These are phyloP conservation scores for Hirtodrosophila duncani DNA, from an alignment of 2,888 invertebrate species.

Conservation along the genomic window DNA sequence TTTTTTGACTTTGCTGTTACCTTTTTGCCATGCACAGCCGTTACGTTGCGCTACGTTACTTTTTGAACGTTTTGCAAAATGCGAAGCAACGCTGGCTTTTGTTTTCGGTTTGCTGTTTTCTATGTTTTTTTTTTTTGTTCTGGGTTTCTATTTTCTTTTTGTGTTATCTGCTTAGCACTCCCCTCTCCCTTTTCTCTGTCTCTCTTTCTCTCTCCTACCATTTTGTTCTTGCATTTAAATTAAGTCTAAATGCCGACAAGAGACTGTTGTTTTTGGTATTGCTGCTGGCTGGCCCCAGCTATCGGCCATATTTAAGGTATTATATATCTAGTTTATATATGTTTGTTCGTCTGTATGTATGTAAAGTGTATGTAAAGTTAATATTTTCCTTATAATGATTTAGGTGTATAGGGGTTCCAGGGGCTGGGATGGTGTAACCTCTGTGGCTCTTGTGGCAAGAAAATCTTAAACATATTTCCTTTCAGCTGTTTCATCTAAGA, in stretches of 20 bases:
- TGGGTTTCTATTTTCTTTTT: no score
- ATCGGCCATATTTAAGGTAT: slow-evolving; percentile 16
- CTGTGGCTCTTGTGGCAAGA: no score
- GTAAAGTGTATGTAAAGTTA: no score
- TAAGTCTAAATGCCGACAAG: slow-evolving; percentile 67
- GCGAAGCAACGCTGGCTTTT: no score
- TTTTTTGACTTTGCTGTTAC: slow-evolving; percentile 6
- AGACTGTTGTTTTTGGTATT: slow-evolving; percentile 34
- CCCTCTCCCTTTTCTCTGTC: slow-evolving; percentile 8
- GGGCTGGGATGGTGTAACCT: slow-evolving; percentile 15
- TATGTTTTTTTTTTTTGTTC: no score
- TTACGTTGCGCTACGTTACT: slow-evolving; percentile 68
- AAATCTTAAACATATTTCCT: no score
- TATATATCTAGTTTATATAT: slow-evolving; percentile 3
- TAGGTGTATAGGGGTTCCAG: no score
- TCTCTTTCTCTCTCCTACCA: slow-evolving; percentile 8
- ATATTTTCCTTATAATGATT: no score
- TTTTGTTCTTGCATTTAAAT: slow-evolving; percentile 59
- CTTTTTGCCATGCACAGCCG: slow-evolving; percentile 51
- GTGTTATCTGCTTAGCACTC: slow-evolving; percentile 48
- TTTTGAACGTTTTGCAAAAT: slow-evolving; percentile 21
- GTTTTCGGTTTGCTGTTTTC: no score
- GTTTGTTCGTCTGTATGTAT: not conserved
- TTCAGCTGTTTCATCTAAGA: no score
- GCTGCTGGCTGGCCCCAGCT: slow-evolving; percentile 7